phyloP scores from a whole-genome alignment of 2,797 vertebrate genomes.

The Eurystomus glaucurus region DNA sequence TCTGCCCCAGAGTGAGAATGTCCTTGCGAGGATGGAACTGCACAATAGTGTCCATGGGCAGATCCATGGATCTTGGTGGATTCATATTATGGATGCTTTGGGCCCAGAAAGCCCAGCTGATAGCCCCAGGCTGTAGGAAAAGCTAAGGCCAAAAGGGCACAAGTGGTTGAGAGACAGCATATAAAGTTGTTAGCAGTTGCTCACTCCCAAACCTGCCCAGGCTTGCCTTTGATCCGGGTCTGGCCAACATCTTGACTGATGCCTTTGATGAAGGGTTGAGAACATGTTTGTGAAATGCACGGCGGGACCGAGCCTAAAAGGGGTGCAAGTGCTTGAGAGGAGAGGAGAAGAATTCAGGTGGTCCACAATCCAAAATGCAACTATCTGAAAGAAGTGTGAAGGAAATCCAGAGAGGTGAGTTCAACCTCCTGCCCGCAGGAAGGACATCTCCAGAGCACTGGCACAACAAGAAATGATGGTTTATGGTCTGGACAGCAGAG shows the following conservation, averaged over 20 bases:
- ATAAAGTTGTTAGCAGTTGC: background rate
- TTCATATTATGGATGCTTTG: background rate
- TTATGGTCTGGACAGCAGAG: accelerated
- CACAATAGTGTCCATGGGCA: background rate
- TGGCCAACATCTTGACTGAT: accelerated
- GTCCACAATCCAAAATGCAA: background rate
- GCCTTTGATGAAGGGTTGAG: background rate
- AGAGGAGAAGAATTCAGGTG: background rate
- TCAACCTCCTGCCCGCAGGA: background rate
- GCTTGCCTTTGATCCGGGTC: background rate
- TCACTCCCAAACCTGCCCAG: background rate
- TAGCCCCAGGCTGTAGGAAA: background rate
- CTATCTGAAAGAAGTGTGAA: background rate
- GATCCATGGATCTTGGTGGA: background rate
- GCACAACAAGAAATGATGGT: background rate
- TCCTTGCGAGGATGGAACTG: background rate
- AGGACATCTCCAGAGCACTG: background rate
- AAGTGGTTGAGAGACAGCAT: background rate
- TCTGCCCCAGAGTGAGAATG: accelerated
- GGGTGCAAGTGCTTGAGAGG: accelerated
- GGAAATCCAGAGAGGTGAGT: background rate
- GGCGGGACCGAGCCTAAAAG: background rate
- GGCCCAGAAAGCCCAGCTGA: background rate
- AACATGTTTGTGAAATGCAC: background rate
- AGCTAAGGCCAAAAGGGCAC: background rate